These are phyloP conservation scores for Phrynosoma blainvillii DNA, from an alignment of 2,113 vertebrate species.

Conservation along the genomic window DNA sequence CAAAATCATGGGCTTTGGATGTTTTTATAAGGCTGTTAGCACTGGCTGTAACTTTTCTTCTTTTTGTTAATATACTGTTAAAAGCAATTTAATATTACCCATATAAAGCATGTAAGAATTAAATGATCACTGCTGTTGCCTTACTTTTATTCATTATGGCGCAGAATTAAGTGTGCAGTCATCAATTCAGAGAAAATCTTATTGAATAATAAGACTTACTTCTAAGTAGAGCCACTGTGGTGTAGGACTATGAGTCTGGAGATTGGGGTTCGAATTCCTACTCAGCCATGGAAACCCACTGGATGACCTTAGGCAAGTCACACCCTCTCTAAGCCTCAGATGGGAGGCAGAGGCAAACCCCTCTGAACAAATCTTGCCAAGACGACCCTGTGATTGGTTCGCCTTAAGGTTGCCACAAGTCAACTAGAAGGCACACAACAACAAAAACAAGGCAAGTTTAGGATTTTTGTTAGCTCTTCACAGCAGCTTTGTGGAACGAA, in stretches of 20 bases:
- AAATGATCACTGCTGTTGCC: constrained; percentile 1
- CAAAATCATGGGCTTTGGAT: constrained; percentile 38
- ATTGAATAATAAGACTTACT: not conserved
- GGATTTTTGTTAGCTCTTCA: not conserved
- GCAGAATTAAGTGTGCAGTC: not conserved
- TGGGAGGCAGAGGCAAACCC: too few relatives aligned
- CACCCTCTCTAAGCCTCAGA: too few relatives aligned
- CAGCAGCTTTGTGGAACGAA: accelerated
- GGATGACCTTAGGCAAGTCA: too few relatives aligned
- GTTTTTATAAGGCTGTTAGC: not conserved
- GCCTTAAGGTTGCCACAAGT: too few relatives aligned
- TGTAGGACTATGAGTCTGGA: not conserved
- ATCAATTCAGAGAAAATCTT: not conserved
- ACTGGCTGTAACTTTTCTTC: not conserved
- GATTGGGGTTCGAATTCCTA: too few relatives aligned
- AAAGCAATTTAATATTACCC: constrained; percentile 17
- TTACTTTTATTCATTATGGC: constrained; percentile 13
- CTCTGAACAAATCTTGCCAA: too few relatives aligned
- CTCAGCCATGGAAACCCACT: too few relatives aligned
- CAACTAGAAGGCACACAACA: too few relatives aligned
- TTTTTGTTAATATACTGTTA: constrained; percentile 23
- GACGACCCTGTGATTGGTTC: too few relatives aligned
- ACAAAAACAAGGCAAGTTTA: not conserved
- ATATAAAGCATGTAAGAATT: constrained; percentile 18
- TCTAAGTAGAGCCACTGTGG: not conserved